These are phyloP conservation scores for Rhinoderma darwinii DNA, from an alignment of 2,113 vertebrate genomes.

Conservation along the genomic window DNA sequence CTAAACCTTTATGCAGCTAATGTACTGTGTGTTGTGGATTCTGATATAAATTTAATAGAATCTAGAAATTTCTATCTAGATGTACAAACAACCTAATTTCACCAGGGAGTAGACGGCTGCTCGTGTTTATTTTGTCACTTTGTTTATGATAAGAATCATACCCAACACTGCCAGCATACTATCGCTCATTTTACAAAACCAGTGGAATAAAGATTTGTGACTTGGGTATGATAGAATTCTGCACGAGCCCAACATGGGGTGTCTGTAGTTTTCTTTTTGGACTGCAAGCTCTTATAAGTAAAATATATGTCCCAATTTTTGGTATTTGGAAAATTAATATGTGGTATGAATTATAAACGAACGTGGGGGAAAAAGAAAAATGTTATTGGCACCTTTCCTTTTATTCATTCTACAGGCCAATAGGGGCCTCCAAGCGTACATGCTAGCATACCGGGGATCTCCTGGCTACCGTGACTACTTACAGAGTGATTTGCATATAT, in stretches of 20 bases:
- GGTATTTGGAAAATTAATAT: neutral
- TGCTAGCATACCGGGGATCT: too few relatives aligned
- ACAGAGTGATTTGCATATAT: too few relatives aligned
- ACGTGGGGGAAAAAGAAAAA: neutral
- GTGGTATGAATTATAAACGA: neutral
- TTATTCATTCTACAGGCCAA: neutral
- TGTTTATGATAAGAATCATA: constrained; percentile 38
- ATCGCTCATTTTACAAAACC: neutral
- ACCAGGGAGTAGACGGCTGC: constrained; percentile 10
- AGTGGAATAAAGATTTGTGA: neutral
- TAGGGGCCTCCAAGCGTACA: too few relatives aligned
- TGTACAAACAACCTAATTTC: constrained; percentile 36
- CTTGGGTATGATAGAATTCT: constrained; percentile 4
- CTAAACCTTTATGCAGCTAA: neutral
- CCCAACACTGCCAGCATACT: neutral
- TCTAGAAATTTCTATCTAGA: constrained; percentile 11
- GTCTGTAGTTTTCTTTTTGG: neutral
- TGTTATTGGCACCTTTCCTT: neutral
- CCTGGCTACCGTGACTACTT: too few relatives aligned
- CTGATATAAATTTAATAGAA: constrained; percentile 36
- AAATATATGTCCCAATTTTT: neutral
- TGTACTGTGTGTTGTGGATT: constrained; percentile 21
- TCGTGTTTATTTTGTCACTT: constrained; percentile 42
- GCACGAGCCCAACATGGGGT: neutral
- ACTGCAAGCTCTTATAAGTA: neutral